Evolutionary conservation across 2,888 invertebrate genomes (phyloP).

Genomic region (Acrobasis suavella): DNA sequence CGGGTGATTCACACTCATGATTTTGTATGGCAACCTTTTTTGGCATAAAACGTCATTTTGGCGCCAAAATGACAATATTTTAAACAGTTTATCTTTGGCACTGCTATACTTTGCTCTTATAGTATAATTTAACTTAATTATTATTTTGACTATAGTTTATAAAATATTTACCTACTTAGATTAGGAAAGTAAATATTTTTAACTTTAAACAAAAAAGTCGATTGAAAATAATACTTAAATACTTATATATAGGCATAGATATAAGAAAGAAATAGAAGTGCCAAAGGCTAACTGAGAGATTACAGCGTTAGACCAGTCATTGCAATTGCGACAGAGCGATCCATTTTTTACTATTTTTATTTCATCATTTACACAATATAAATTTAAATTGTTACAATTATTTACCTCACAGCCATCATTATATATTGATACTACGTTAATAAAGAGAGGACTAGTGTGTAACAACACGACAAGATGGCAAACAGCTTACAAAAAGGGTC

Average conservation of each 20-base stretch:
- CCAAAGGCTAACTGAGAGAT: constrained; percentile 28
- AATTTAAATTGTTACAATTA: constrained; percentile 80
- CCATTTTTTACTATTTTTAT: constrained; percentile 61
- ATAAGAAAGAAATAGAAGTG: constrained; percentile 15
- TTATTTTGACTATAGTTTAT: too few relatives aligned
- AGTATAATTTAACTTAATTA: background rate
- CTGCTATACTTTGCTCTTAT: constrained; percentile 33
- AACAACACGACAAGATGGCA: constrained; percentile 77
- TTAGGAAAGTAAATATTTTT: background rate
- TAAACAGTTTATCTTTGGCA: constrained; percentile 50
- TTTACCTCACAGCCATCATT: constrained; percentile 83
- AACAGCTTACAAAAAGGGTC: constrained; percentile 76
- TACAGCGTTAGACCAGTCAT: constrained; percentile 48
- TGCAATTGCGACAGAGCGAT: constrained; percentile 57
- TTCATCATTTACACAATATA: constrained; percentile 77
- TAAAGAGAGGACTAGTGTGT: constrained; percentile 78
- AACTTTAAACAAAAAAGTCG: background rate
- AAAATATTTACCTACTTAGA: background rate
- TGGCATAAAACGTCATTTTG: constrained; percentile 48
- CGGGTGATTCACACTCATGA: constrained; percentile 15
- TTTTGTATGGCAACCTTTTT: constrained; percentile 59
- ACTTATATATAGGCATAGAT: background rate
- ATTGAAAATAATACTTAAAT: background rate
- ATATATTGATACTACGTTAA: constrained; percentile 82
- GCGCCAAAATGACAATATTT: constrained; percentile 48